Percentiles rank a stretch among this genome's conserved stretches.
These are phyloP conservation scores for Drosophila tristis DNA, from an alignment of 1,140 invertebrate genomes.

Conservation along the genomic window DNA sequence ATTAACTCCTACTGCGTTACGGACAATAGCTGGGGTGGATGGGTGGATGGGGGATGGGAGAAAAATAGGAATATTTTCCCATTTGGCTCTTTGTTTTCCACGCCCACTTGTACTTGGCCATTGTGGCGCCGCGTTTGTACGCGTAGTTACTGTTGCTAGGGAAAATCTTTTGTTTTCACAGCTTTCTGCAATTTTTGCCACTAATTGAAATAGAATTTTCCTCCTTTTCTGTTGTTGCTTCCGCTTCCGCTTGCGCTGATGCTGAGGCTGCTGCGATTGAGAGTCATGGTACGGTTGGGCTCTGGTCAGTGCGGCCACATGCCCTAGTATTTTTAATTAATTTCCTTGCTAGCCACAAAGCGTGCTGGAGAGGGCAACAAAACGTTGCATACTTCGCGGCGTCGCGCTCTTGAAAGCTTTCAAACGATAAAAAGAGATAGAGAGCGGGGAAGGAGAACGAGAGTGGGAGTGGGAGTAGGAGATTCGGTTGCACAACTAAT, in stretches of 20 bases:
- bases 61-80: constrained; percentile 1
- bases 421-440: background rate
- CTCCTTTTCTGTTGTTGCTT: constrained; percentile 52
- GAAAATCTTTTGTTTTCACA: constrained; percentile 75
- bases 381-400: constrained; percentile 69
- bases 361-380: constrained; percentile 29
- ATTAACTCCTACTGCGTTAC: constrained; percentile 17
- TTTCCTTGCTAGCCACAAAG: constrained; percentile 63
- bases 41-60: background rate
- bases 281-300: constrained; percentile 38
- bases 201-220: constrained; percentile 82
- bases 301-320: constrained; percentile 29
- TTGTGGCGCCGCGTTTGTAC: constrained; percentile 50
- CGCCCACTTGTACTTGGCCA: constrained; percentile 26
- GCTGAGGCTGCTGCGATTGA: constrained; percentile 8
- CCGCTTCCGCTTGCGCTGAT: background rate
- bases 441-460: constrained; percentile 1
- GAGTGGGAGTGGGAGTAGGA: background rate
- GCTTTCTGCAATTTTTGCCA: constrained; percentile 81
- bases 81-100: constrained; percentile 12
- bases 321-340: constrained; percentile 80
- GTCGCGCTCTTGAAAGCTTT: constrained; percentile 31
- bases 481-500: constrained; percentile 31
- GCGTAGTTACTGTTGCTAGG: constrained; percentile 52
- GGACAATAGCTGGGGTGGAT: too few species aligned